phyloP scores from a whole-genome alignment of 2,888 invertebrate species.

The Galerucella calmariensis region DNA sequence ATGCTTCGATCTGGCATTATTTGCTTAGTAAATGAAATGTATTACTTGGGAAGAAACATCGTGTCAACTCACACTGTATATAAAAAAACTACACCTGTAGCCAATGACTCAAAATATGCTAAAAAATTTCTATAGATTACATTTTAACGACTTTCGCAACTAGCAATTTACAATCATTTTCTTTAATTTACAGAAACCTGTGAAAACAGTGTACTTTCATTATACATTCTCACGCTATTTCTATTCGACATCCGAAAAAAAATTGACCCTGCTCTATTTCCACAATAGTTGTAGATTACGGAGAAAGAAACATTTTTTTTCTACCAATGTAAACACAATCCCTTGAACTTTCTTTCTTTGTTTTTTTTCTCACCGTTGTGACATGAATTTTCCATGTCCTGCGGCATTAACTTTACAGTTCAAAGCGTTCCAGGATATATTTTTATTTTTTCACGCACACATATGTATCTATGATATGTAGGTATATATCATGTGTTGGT shows the following conservation, averaged over 20 bases:
- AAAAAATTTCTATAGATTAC: neutral
- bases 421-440: conserved; percentile 27
- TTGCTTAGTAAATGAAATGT: too few species aligned
- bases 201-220: conserved; percentile 1
- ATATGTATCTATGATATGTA: neutral
- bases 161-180: neutral
- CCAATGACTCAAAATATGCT: neutral
- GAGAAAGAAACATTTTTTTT: neutral
- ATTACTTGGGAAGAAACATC: too few species aligned
- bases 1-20: too few species aligned
- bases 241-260: neutral
- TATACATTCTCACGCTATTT: neutral
- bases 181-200: neutral
- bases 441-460: conserved; percentile 25
- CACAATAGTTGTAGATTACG: neutral
- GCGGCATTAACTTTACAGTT: conserved; percentile 29
- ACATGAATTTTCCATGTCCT: conserved; percentile 31
- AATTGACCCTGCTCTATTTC: conserved; percentile 2
- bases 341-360: neutral
- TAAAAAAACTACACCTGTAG: neutral
- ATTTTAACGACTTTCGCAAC: neutral
- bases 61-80: neutral
- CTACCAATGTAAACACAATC: conserved; percentile 4
- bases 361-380: conserved; percentile 9
- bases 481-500: too few species aligned